Evolutionary conservation across 2,113 vertebrate genomes (phyloP).

Genomic region (Bucco capensis): DNA sequence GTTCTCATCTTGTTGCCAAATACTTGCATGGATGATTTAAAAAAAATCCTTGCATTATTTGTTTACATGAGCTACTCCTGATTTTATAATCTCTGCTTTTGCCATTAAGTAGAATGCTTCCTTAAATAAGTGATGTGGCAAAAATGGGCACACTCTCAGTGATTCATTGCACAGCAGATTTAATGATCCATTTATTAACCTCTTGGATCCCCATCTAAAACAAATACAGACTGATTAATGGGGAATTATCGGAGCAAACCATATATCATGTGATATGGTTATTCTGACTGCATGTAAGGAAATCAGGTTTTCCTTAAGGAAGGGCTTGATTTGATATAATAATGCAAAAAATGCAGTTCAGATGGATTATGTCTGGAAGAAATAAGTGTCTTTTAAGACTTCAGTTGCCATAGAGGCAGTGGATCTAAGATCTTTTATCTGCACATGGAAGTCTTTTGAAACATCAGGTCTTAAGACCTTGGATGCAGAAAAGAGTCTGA

Average conservation of each 20-base stretch:
- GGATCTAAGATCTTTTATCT: conserved; percentile 26
- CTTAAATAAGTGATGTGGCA: conserved; percentile 24
- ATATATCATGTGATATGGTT: conserved; percentile 22
- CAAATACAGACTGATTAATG: conserved; percentile 53
- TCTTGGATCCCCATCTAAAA: conserved; percentile 56
- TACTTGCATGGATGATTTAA: not conserved
- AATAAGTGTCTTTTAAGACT: conserved; percentile 54
- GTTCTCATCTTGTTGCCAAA: not conserved
- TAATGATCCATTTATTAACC: conserved; percentile 68
- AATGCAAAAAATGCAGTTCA: conserved; percentile 55
- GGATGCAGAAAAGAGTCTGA: not conserved
- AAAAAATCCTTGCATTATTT: not conserved
- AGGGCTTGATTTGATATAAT: conserved; percentile 54
- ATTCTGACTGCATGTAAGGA: conserved; percentile 44
- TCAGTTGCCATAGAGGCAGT: conserved; percentile 49
- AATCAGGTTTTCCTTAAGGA: conserved; percentile 59
- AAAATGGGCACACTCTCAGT: not conserved
- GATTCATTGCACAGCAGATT: conserved; percentile 55
- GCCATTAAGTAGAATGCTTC: not conserved
- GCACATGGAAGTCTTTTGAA: not conserved
- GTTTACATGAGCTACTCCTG: not conserved
- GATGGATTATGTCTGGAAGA: conserved; percentile 56
- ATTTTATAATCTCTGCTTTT: not conserved
- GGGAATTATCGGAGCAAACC: conserved; percentile 59
- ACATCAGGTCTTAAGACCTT: not conserved